Base-by-base conservation (phyloP, 1,140 invertebrate genomes). In the Leguminivora glycinivorella region DNA sequence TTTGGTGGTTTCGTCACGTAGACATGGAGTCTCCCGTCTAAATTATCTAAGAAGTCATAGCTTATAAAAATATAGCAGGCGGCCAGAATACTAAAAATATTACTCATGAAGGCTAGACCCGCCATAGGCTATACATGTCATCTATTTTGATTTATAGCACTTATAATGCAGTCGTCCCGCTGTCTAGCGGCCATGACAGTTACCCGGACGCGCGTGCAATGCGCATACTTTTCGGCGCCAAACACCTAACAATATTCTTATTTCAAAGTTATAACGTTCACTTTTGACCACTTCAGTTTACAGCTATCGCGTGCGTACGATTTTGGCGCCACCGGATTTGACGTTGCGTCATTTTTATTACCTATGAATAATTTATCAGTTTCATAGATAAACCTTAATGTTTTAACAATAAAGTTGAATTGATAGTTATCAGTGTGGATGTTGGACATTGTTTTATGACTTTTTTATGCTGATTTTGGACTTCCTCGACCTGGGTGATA, bases 111-210 rank as follows among this genome's bases (percentile, higher is more conserved):
- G n/a, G n/a, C n/a, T n/a, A n/a, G n/a, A n/a, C n/a, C n/a, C n/a
- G 0, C 5, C 0, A 1, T 34, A 34, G 31, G 4, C 10, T 9
- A 10, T 34, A 34, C 9, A 14, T 38, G 34, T 14, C 34, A 43
- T 43, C 4, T 43, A 52, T 31, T 63, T 68, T 69, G 60, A 73
- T 67, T 69, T 67, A 73, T 71, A 52, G 34, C 56, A 34, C 60
- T 58, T 58, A 58, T 26, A 58, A 58, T 29, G 24, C 14, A 26
- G 56, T 19, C 58, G 58, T 63, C 58, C 29, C 80, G 80, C 6
- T 79, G 77, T 1, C 52, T 72, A 66, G 76, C 77, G 12, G 7
- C 66, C 9, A 67, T 40, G 2, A 75, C 78, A 9, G 72, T 75
- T 17, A 71, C 14, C 40, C 77, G 1, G 75, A 75, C 10, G 63